These are phyloP conservation scores for Panulirus ornatus DNA, from an alignment of 1,140 invertebrate genomes.

Conservation along the genomic window DNA sequence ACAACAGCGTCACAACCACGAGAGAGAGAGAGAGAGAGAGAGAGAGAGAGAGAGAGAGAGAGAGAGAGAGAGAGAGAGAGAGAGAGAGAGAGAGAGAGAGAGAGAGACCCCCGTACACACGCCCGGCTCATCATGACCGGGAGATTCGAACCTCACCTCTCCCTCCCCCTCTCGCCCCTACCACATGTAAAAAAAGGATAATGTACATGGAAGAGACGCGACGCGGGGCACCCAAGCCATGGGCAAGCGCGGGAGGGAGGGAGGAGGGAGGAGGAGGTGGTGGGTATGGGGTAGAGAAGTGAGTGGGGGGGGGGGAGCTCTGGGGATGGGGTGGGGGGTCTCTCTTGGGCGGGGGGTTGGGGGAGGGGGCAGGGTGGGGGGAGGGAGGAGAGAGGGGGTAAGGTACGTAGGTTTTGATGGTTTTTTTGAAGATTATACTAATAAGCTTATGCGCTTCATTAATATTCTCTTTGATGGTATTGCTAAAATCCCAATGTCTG, in stretches of 20 bases:
- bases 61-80: too few species aligned
- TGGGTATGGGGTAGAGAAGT: neutral
- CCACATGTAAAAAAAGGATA: too few species aligned
- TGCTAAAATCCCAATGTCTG: constrained; percentile 65
- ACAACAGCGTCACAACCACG: too few species aligned
- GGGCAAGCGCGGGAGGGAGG: neutral
- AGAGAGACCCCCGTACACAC: too few species aligned
- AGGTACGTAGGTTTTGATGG: neutral
- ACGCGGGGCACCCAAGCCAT: neutral
- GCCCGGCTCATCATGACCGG: too few species aligned
- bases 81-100: too few species aligned
- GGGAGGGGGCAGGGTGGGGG: neutral
- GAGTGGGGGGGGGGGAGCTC: neutral
- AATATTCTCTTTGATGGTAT: constrained; percentile 68
- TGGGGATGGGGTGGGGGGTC: neutral
- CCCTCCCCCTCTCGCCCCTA: too few species aligned
- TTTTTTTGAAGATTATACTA: constrained; percentile 61
- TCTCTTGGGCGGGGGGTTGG: neutral
- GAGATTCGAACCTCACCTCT: too few species aligned
- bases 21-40: too few species aligned
- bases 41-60: too few species aligned
- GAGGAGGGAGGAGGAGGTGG: neutral
- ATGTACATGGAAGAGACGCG: neutral
- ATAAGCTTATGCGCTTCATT: constrained; percentile 67
- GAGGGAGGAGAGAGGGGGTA: neutral